Base-by-base conservation (phyloP, 2,113 vertebrate genomes). In the Camelus bactrianus region DNA sequence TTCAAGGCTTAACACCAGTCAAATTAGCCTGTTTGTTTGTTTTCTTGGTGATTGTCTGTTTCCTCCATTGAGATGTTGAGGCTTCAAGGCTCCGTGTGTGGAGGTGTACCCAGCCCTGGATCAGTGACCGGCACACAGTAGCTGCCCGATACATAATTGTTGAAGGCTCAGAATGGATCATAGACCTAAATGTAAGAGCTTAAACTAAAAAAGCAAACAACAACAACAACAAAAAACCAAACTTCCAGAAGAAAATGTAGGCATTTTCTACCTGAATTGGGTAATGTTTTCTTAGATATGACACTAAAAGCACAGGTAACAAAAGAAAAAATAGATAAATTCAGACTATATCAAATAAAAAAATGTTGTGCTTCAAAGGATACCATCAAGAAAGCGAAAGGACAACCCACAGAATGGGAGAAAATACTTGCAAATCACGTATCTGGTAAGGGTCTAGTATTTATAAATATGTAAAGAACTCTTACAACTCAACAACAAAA, bases 381-480 rank as follows among this genome's bases (percentile, higher is more conserved):
- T 22, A 50, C 24, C 46, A 22, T 46, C 32, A 64, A 82, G 54
- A 60, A 81, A 91, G 4, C 35, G n/a, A 46, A 86, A 90, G 79
- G 13, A 35, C 28, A 77, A 17, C 6, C 28, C 8, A 22, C 3
- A n/a, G 42, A 56, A 38, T 52, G 32, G 75, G 79, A 92, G 65
- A 60, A 96, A 94, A 75, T 85, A 58, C 50, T 89, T 84, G 35
- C 50, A 83, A 52, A 28, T 84, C 56, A 22, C n/a, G 20, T 60
- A 84, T 67, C 42, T 89, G 56, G 24, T 54, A 85, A 69, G 17
- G 35, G 28, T 28, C 8, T 38, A 28, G 48, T 77, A 69, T 56
- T 60, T 35, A 92, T 54, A 93, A 81, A 58, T 62, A 64, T 32
- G 46, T 56, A 28, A 81, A 89, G 50, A 75, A 22, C 16, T 32